Percentiles rank a stretch among this genome's conserved stretches.
phyloP scores from a whole-genome alignment of 2,113 vertebrate genomes.

The Synodontis membranacea region DNA sequence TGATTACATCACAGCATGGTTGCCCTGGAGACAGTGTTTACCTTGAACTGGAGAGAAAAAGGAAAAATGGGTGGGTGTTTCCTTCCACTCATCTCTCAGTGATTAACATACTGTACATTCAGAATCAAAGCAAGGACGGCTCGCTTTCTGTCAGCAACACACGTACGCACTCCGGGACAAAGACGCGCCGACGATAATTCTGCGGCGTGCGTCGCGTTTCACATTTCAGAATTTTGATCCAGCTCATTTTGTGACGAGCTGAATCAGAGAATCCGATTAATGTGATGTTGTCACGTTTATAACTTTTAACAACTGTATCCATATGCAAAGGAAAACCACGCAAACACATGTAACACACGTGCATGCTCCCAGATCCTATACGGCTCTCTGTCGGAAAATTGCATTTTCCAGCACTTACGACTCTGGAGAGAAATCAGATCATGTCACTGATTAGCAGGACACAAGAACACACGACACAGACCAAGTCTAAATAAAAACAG shows the following conservation, averaged over 20 bases:
- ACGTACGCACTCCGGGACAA: not conserved
- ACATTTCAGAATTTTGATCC: not conserved
- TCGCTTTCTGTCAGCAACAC: not conserved
- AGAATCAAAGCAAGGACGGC: conserved; percentile 5
- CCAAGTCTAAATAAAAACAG: not conserved
- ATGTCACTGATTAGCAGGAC: not conserved
- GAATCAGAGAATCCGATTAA: not conserved
- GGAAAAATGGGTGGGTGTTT: conserved; percentile 34
- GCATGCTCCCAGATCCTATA: not conserved
- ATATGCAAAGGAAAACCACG: no score
- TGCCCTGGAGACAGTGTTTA: conserved; percentile 53
- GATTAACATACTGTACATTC: conserved; percentile 34
- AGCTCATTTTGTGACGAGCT: not conserved
- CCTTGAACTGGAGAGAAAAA: conserved; percentile 45
- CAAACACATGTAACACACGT: not conserved
- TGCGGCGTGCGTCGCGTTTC: not conserved
- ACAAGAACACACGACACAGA: not conserved
- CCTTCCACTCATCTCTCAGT: conserved; percentile 31
- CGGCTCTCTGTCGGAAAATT: not conserved
- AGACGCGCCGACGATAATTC: not conserved
- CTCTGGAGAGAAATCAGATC: not conserved
- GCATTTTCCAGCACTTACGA: not conserved
- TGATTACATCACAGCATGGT: conserved; percentile 52
- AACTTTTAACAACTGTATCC: not conserved
- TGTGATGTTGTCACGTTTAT: not conserved